Base-by-base conservation (phyloP, 1,140 invertebrate species). In the Brachionus paranguensis region DNA sequence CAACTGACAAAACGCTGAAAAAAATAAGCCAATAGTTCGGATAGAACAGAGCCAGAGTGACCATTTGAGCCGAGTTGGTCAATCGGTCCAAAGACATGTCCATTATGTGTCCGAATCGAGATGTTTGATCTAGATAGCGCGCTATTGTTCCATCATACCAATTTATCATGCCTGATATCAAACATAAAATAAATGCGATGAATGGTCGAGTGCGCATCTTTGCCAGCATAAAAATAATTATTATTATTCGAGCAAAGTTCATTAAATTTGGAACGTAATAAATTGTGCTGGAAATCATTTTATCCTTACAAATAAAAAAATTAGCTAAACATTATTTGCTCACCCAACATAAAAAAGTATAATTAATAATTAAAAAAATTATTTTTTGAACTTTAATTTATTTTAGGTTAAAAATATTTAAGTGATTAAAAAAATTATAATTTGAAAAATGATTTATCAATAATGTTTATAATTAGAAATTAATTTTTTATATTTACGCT, bases 181-280 rank as follows among this genome's bases (percentile, higher is more conserved):
- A 24, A 50, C 72, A 76, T 24, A 76, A 47, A 8, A 76, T 7
- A 50, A 76, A 76, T n/a, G 41, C 8, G 6, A 17, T 27, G 14
- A 76, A 47, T 47, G 72, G 72, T 29, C 43, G n/a, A 8, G n/a
- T 47, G 12, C 45, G 41, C 43, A 76, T 47, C 24, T 76, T 76
- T 20, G 47, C 17, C 20, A 76, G 17, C 72, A 76, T 76, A 27
- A 5, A 17, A 24, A 47, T 47, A 0, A 47, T 17, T 2, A 76
- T 20, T 50, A 47, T 27, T 24, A 76, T 7, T 20, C 72, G 41
- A 4, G 27, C 41, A 50, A 53, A 76, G n/a, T 76, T 76, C n/a
- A 76, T 47, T 20, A 76, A 47, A n/a, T 76, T 76, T 76, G 72
- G 72, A 47, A 76, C 33, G 43, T 55, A 55, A 20, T 55, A 55